These are phyloP conservation scores for Sinopyrophorus schimmeli DNA, from an alignment of 2,888 invertebrate species.

Conservation along the genomic window DNA sequence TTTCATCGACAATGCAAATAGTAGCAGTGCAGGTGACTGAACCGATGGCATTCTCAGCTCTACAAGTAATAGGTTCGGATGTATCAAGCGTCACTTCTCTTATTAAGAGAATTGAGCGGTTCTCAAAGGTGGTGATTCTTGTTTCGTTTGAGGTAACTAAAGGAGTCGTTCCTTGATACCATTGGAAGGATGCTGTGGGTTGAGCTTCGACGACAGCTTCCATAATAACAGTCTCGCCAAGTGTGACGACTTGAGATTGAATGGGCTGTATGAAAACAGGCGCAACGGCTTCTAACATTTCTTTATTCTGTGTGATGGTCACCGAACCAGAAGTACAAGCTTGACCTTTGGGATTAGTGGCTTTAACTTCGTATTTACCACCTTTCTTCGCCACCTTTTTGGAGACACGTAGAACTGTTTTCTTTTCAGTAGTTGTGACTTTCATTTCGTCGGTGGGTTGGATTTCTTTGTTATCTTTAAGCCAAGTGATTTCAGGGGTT, in stretches of 20 bases:
- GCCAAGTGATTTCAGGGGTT: slow-evolving; percentile 80
- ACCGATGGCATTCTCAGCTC: slow-evolving; percentile 88
- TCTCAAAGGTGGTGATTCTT: slow-evolving; percentile 73
- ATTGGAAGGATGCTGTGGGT: slow-evolving; percentile 83
- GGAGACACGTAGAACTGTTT: slow-evolving; percentile 66
- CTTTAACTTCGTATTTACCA: slow-evolving; percentile 87
- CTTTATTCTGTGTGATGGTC: slow-evolving; percentile 67
- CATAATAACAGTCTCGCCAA: slow-evolving; percentile 77
- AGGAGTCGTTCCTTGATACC: slow-evolving; percentile 78
- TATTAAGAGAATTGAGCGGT: slow-evolving; percentile 78
- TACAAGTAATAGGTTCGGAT: slow-evolving; percentile 79
- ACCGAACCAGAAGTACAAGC: slow-evolving; percentile 82
- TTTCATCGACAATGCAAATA: slow-evolving; percentile 64
- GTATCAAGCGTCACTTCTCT: slow-evolving; percentile 71
- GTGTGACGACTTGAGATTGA: slow-evolving; percentile 68
- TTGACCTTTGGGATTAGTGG: slow-evolving; percentile 77
- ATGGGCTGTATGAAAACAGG: slow-evolving; percentile 75
- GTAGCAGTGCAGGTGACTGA: slow-evolving; percentile 85
- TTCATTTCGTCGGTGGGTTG: slow-evolving; percentile 64
- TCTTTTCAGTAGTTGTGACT: slow-evolving; percentile 64
- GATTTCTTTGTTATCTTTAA: slow-evolving; percentile 79
- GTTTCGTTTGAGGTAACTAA: slow-evolving; percentile 70
- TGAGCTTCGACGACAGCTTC: slow-evolving; percentile 76
- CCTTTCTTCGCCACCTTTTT: slow-evolving; percentile 74
- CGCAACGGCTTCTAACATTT: slow-evolving; percentile 64